Conservation (phyloP, 2,797 vertebrate species). For the Nyctibius grandis region DNA sequence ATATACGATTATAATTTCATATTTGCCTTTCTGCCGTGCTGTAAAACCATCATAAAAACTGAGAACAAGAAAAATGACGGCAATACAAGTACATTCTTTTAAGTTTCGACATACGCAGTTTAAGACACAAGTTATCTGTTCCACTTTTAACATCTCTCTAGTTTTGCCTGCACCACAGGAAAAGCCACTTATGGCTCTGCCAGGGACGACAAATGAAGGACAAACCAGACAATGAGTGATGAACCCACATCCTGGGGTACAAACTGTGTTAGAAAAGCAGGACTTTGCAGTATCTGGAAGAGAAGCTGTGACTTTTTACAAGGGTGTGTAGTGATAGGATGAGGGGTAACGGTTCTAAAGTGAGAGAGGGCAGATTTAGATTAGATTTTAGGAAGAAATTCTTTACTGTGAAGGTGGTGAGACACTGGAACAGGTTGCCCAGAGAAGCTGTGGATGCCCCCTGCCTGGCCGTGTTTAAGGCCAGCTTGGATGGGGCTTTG, state of each 20-base stretch:
- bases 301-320: neutral
- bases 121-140: neutral
- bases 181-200: neutral
- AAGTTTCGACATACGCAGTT: neutral
- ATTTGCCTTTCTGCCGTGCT: neutral
- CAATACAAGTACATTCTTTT: neutral
- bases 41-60: neutral
- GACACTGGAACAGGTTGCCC: too few relatives aligned
- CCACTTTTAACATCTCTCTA: neutral
- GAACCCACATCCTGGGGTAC: accelerated
- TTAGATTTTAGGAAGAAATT: too few relatives aligned
- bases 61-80: neutral
- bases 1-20: neutral
- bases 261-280: accelerated
- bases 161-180: neutral
- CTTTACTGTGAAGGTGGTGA: too few relatives aligned
- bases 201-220: accelerated
- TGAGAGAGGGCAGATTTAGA: too few relatives aligned
- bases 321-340: too few relatives aligned
- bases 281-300: accelerated
- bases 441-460: too few relatives aligned
- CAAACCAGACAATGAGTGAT: neutral
- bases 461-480: too few relatives aligned
- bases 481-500: too few relatives aligned
- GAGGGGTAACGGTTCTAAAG: too few relatives aligned